phyloP scores from a whole-genome alignment of 2,797 vertebrate species.

The Parauchenoglanis punctatus region DNA sequence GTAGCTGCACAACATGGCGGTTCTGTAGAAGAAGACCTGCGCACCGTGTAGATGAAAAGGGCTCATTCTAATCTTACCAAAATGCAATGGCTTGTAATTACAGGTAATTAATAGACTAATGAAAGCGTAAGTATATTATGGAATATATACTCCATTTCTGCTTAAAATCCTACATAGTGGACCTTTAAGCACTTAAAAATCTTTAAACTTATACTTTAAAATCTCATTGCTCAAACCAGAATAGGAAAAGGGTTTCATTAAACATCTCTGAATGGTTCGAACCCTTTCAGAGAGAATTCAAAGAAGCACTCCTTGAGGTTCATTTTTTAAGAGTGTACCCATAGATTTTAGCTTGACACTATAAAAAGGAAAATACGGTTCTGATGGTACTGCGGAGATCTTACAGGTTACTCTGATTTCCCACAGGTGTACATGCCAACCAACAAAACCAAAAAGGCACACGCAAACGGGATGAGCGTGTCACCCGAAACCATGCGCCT shows the following conservation, averaged over 20 bases:
- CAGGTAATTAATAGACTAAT: too few species aligned
- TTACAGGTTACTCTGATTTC: neutral
- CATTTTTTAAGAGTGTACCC: neutral
- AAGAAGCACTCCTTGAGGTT: neutral
- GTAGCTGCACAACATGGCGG: too few species aligned
- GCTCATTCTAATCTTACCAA: too few species aligned
- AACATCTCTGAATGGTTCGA: neutral
- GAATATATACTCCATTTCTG: too few species aligned
- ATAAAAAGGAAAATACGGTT: neutral
- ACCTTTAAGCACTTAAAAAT: too few species aligned
- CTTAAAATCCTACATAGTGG: too few species aligned
- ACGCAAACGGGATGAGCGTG: conserved; percentile 63
- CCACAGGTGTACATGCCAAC: conserved; percentile 78
- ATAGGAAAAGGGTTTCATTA: neutral
- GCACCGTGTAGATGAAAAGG: too few species aligned
- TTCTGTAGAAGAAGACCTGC: too few species aligned
- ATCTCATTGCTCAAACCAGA: too few species aligned
- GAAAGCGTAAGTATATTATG: too few species aligned
- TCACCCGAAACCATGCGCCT: conserved; percentile 67
- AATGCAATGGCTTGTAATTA: too few species aligned
- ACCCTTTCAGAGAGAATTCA: neutral
- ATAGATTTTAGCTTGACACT: neutral
- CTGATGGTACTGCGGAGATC: neutral
- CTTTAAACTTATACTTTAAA: too few species aligned
- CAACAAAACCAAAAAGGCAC: conserved; percentile 66